Base-by-base conservation (phyloP, 2,797 vertebrate species). In the Caiman crocodilus region DNA sequence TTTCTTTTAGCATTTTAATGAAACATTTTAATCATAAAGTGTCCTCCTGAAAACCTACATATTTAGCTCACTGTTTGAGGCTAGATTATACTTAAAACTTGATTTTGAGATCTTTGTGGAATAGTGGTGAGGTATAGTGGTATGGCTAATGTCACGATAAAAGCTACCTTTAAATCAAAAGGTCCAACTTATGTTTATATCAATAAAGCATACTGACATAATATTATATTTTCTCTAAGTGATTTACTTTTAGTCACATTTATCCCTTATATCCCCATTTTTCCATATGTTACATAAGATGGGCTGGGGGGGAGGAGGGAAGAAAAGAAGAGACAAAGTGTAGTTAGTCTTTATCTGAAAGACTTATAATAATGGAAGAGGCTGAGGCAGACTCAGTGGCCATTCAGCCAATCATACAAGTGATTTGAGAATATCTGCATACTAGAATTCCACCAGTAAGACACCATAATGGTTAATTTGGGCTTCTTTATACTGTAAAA, bases 51-150 rank as follows among this genome's bases (percentile, higher is more conserved):
- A 50, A 50, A 50, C 42, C 21, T 26, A 23, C 21, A 16, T 26
- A 14, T 11, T 74, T 59, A 0, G 0, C 35, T 21, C 4, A 21
- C 14, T 0, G 0, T 64, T 90, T 50, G 42, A 50, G 10, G 42
- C 42, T 50, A 50, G 42, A 50, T 50, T 14, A 14, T 7, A 55
- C 58, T 21, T 5, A 73, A 25, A 16, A 1, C 1, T 15, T 1
- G 0, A 8, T 35, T 90, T 57, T 2, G 42, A 11, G 12, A 87
- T 15, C 30, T 57, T 50, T 5, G 5, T 4, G 5, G 23, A 21
- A 84, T 9, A 0, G 30, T 25, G 4, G 3, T 17, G 0, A 35
- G 30, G 25, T 50, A 20, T 8, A 7, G 1, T 3, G 26, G 6
- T 11, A 6, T 67, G 83, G 63, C 13, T 2, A 50, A 7, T 0